Evolutionary conservation across 2,113 vertebrate species (phyloP), one percentile per base, ranked within the genome.

Genomic region (Cacatua alba): DNA sequence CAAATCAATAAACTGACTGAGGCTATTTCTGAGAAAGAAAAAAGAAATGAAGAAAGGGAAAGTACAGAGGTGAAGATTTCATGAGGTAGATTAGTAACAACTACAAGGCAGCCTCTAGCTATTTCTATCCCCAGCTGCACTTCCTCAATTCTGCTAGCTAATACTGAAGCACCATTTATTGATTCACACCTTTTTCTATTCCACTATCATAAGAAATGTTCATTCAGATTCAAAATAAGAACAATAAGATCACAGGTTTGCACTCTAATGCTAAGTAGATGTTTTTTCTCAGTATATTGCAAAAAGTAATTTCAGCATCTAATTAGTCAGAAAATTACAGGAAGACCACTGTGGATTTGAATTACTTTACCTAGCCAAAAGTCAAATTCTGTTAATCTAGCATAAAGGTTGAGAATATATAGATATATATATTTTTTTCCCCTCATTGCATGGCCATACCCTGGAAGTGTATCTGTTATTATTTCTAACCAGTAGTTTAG

Each of bases 1-100:
- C 74, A 94, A 96, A 93, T 93, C 82, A 83, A 96, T 96, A 93
- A 95, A 81, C 48, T 90, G 92, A 92, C 84, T 79, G 78, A 96
- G 65, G 74, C 53, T 94, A 70, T 83, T 97, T 93, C 78, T 75
- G 80, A 93, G 64, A 95, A 93, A 96, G 81, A 91, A 88, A 15
- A 60, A 92, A 71, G 63, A 17, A 78, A 81, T 21, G 9, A 64
- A 87, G 60, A 69, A 86, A 64, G 20, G 52, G 62, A 57, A 82
- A 53, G 33, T 60, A 79, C n/a, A 91, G 11, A 95, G 49, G 46
- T 93, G 81, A 95, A 84, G 46, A 80, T 86, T 93, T 96, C 82
- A 91, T 35, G 77, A 48, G n/a, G 52, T 49, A 86, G 33, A 67
- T 92, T 43, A 57, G 64, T 59, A 92, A 88, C 37, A 88, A 71